Evolutionary conservation across 2,113 vertebrate genomes (phyloP).

Genomic region (Melierax canorus): DNA sequence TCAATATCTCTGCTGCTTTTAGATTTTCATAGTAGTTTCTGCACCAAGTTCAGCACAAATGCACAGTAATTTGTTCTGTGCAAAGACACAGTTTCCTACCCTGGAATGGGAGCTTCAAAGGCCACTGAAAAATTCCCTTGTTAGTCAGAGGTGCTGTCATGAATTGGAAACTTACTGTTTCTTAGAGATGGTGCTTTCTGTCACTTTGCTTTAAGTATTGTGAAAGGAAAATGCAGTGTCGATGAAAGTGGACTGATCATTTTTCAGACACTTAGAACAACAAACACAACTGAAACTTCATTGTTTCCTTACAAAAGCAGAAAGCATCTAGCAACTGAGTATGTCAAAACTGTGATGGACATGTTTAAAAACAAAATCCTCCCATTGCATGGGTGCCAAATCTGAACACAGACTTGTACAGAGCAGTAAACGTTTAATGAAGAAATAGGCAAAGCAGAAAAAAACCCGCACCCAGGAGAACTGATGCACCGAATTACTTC

Average conservation of each 20-base stretch:
- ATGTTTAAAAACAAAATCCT: background rate
- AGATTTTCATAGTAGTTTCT: background rate
- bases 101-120: background rate
- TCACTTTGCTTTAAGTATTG: background rate
- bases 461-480: background rate
- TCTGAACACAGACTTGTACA: background rate
- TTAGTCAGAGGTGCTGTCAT: background rate
- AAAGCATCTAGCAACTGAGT: background rate
- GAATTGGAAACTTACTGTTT: background rate
- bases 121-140: background rate
- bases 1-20: background rate
- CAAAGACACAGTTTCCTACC: background rate
- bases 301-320: background rate
- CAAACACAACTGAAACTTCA: background rate
- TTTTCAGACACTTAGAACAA: background rate
- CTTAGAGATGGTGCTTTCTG: background rate
- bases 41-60: background rate
- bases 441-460: background rate
- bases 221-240: background rate
- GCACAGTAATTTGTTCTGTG: background rate
- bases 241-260: background rate
- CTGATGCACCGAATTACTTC: background rate
- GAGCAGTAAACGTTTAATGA: background rate
- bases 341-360: background rate
- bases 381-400: background rate